These are phyloP conservation scores for Euspilapteryx auroguttella DNA, from an alignment of 2,888 invertebrate species.

Conservation along the genomic window DNA sequence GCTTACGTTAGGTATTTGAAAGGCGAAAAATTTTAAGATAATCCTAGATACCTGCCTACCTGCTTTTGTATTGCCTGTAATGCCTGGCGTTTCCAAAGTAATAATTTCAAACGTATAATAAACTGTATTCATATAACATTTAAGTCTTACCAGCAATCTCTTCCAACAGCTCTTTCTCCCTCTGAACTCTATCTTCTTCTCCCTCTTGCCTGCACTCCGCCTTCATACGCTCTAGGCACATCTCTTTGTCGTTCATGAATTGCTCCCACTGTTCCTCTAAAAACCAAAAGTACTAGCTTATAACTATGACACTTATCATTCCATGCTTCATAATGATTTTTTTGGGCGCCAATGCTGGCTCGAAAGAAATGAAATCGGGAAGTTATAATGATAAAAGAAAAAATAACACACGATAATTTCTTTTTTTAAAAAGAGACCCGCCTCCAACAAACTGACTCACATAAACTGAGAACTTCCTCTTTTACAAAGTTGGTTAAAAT, in stretches of 20 bases:
- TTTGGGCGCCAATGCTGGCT: no score
- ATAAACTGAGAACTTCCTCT: neutral
- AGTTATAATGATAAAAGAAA: neutral
- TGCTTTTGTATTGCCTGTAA: no score
- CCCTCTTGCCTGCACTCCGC: slow-evolving; percentile 60
- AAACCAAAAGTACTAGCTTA: slow-evolving; percentile 8
- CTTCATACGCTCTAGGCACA: slow-evolving; percentile 62
- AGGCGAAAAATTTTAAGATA: neutral
- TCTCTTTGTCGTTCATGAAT: slow-evolving; percentile 65
- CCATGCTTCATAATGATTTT: no score
- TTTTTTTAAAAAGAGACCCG: no score
- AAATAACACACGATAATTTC: neutral
- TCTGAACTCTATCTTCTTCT: slow-evolving; percentile 44
- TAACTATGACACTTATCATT: no score
- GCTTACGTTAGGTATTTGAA: neutral
- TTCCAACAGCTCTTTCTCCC: slow-evolving; percentile 43
- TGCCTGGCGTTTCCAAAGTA: no score
- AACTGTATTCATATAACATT: no score
- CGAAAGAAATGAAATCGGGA: neutral
- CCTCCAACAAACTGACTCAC: no score
- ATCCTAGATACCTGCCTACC: no score
- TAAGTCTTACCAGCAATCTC: slow-evolving; percentile 45
- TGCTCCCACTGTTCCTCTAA: slow-evolving; percentile 68
- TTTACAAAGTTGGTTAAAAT: neutral
- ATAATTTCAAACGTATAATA: no score